Evolutionary conservation across 37 sponge, comb jelly and placozoan species (phyloP).

Genomic region (Cliona cf. orientalis): DNA sequence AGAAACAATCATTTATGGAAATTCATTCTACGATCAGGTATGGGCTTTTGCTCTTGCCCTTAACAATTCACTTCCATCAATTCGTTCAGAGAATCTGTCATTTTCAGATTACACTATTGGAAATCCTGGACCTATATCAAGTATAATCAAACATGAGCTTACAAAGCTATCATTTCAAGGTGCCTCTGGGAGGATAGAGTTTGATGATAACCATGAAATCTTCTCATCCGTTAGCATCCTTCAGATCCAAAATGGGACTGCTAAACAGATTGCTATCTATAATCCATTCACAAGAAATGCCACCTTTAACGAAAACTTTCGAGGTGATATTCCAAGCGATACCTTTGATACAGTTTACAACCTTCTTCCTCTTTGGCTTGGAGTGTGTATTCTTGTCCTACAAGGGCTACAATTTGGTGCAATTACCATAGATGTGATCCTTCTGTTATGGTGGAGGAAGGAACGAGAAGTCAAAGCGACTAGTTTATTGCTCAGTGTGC

Average conservation of each 20-base stretch:
- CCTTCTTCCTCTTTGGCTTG: slow-evolving; percentile 4
- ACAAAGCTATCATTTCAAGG: background rate
- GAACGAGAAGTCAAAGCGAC: slow-evolving; percentile 31
- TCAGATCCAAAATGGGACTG: background rate
- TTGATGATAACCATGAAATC: background rate
- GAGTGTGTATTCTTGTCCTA: background rate
- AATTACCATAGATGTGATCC: background rate
- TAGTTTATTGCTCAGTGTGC: slow-evolving; percentile 30
- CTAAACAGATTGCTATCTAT: background rate
- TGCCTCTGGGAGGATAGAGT: background rate
- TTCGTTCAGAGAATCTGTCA: background rate
- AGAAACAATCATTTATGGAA: background rate
- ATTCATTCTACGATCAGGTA: background rate
- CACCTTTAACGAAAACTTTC: background rate
- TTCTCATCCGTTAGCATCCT: background rate
- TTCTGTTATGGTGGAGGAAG: slow-evolving; percentile 5
- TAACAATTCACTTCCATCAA: background rate
- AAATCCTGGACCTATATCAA: background rate
- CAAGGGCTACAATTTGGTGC: background rate
- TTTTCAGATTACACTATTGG: background rate
- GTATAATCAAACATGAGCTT: background rate
- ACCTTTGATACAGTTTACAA: slow-evolving; percentile 4
- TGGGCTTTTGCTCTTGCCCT: background rate
- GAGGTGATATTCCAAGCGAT: slow-evolving; percentile 12
- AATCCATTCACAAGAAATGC: background rate